These are phyloP conservation scores for Amphilophus citrinellus DNA, from an alignment of 2,113 vertebrate genomes.

Conservation along the genomic window DNA sequence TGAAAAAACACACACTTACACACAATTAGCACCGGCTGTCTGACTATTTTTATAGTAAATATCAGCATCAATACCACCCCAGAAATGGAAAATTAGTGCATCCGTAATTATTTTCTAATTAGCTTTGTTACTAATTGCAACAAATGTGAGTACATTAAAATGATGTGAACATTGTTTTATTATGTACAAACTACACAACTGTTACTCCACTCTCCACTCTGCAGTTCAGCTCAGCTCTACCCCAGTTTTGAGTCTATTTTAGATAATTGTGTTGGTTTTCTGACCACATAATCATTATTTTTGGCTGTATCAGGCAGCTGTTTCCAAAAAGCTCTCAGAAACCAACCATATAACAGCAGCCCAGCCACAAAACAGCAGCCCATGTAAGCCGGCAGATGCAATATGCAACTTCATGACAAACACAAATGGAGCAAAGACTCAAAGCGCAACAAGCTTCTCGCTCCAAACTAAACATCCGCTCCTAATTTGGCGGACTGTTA, in stretches of 20 bases:
- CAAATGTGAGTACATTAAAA: neutral
- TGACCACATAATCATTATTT: neutral
- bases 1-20: neutral
- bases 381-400: neutral
- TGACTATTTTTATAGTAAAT: neutral
- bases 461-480: neutral
- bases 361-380: neutral
- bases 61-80: neutral
- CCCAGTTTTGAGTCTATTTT: neutral
- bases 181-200: neutral
- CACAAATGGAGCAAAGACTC: neutral
- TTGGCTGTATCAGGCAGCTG: neutral
- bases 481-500: neutral
- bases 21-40: neutral
- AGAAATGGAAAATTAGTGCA: fast-evolving
- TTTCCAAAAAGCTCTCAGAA: neutral
- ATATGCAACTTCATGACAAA: fast-evolving
- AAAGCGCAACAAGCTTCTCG: neutral
- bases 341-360: fast-evolving
- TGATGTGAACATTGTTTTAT: neutral
- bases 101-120: neutral
- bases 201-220: fast-evolving
- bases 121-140: neutral
- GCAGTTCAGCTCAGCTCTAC: neutral
- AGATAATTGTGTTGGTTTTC: neutral